phyloP scores from a whole-genome alignment of 2,888 invertebrate species.

The Siphlonurus alternatus region DNA sequence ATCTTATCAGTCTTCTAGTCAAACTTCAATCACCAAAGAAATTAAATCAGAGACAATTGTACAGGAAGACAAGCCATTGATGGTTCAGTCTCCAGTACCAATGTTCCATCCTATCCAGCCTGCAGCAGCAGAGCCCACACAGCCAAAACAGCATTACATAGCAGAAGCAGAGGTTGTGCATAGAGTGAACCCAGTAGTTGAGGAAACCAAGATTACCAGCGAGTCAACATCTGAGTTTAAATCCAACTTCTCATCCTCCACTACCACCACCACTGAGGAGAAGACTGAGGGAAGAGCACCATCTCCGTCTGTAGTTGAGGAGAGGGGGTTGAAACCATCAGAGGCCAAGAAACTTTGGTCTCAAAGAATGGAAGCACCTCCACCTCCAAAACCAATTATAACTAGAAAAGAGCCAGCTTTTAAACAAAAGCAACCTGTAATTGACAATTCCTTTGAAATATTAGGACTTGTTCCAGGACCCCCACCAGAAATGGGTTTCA shows the following conservation, averaged over 20 bases:
- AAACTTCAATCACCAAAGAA: neutral
- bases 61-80: neutral
- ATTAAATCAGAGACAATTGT: neutral
- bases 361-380: constrained; percentile 24
- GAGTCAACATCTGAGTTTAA: constrained; percentile 17
- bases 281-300: constrained; percentile 11
- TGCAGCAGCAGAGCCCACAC: neutral
- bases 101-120: neutral
- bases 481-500: constrained; percentile 46
- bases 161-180: constrained; percentile 18
- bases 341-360: constrained; percentile 33
- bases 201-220: neutral
- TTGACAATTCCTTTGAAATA: constrained; percentile 17
- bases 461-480: constrained; percentile 44
- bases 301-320: constrained; percentile 23
- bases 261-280: constrained; percentile 6
- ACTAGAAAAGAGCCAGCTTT: constrained; percentile 4
- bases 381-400: constrained; percentile 27
- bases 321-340: constrained; percentile 28
- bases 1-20: neutral
- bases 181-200: neutral
- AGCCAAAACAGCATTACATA: constrained; percentile 22
- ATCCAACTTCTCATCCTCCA: constrained; percentile 12
- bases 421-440: constrained; percentile 8
- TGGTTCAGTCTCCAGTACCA: neutral